Percentiles rank a stretch among this genome's conserved stretches.
Evolutionary conservation across 1,140 invertebrate species (phyloP).

Genomic region (Saxidomus purpurata): DNA sequence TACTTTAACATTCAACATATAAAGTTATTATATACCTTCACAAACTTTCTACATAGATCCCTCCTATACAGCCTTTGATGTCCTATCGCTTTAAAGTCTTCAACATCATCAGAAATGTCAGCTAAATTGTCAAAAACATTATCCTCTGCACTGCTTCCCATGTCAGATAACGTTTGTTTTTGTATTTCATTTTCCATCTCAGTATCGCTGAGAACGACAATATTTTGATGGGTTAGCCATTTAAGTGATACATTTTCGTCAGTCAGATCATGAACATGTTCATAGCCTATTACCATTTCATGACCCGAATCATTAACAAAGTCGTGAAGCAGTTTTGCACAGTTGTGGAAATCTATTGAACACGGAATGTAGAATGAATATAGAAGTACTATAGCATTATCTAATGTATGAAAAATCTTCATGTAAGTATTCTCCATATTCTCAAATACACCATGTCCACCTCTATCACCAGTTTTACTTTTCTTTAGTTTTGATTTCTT

Average conservation of each 20-base stretch:
- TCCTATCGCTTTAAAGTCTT: not conserved
- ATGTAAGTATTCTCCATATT: conserved; percentile 7
- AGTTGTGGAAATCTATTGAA: conserved; percentile 10
- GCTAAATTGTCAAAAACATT: not conserved
- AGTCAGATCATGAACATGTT: not conserved
- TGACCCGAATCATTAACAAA: not conserved
- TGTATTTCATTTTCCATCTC: not conserved
- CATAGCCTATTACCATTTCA: not conserved
- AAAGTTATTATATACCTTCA: not conserved
- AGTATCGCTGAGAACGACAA: not conserved
- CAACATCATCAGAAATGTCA: not conserved
- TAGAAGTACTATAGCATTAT: not conserved
- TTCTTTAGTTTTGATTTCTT: not conserved
- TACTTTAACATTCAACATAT: too few species aligned
- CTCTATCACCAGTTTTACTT: not conserved
- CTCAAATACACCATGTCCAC: not conserved
- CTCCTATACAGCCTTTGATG: not conserved
- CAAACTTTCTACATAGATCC: not conserved
- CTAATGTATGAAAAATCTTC: not conserved
- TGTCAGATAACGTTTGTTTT: not conserved
- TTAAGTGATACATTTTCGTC: not conserved
- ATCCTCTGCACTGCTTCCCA: not conserved
- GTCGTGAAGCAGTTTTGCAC: not conserved
- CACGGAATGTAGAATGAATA: conserved; percentile 26
- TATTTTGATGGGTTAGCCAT: not conserved